A percentile compares a stretch with the other conserved stretches of the same genome.
These are phyloP conservation scores for Thalassaphorura encarpata DNA, from an alignment of 1,140 invertebrate genomes.

Conservation along the genomic window DNA sequence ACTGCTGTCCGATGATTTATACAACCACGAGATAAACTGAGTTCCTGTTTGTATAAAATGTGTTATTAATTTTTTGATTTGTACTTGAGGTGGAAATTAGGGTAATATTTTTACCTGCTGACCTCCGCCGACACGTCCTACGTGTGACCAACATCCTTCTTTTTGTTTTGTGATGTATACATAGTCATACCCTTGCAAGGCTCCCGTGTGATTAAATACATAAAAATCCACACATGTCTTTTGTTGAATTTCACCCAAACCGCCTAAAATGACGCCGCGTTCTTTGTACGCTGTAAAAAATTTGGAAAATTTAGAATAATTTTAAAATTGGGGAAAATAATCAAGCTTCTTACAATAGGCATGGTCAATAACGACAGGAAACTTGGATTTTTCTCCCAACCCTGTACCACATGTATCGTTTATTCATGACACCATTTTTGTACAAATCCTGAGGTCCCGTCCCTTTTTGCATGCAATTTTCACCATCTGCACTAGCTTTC, in stretches of 20 bases:
- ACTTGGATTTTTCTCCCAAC: slow-evolving; percentile 9
- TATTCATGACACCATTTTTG: slow-evolving; percentile 9
- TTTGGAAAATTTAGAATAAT: neutral
- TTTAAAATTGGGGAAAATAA: neutral
- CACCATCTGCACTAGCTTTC: neutral
- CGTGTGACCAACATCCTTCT: slow-evolving; percentile 70
- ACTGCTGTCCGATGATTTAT: slow-evolving; percentile 48
- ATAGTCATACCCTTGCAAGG: slow-evolving; percentile 50
- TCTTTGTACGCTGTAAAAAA: slow-evolving; percentile 34
- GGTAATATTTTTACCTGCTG: slow-evolving; percentile 39
- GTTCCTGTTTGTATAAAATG: slow-evolving; percentile 43
- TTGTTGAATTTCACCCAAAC: slow-evolving; percentile 45
- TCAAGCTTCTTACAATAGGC: slow-evolving; percentile 19
- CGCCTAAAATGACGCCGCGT: slow-evolving; percentile 39
- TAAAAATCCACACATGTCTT: slow-evolving; percentile 50
- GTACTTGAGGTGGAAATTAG: no score
- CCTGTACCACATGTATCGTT: slow-evolving; percentile 15
- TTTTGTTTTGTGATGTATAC: slow-evolving; percentile 52
- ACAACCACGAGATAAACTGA: slow-evolving; percentile 48
- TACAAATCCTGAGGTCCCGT: slow-evolving; percentile 10
- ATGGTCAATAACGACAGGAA: slow-evolving; percentile 13
- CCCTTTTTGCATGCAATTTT: slow-evolving; percentile 11
- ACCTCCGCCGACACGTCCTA: slow-evolving; percentile 48
- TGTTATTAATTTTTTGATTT: no score
- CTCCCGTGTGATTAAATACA: slow-evolving; percentile 38